Evolutionary conservation across 2,888 invertebrate species (phyloP).

Genomic region (Choreutis nemorana): DNA sequence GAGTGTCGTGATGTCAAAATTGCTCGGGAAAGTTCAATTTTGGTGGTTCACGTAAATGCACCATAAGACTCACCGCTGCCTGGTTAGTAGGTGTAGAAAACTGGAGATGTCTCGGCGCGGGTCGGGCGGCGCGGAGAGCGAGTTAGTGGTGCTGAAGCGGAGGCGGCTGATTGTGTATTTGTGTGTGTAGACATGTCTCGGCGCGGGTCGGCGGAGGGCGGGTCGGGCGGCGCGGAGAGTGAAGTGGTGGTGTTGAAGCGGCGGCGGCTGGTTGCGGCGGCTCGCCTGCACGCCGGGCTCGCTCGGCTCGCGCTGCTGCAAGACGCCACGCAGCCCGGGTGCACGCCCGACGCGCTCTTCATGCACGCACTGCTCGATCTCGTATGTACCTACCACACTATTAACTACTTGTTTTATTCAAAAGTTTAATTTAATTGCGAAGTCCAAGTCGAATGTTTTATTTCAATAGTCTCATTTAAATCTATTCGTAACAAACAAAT

Average conservation of each 20-base stretch:
- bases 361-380: constrained; percentile 93
- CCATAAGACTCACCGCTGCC: too few relatives aligned
- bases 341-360: constrained; percentile 95
- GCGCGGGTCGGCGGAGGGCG: constrained; percentile 83
- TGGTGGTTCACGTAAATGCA: too few relatives aligned
- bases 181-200: constrained; percentile 70
- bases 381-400: constrained; percentile 66
- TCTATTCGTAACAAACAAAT: too few relatives aligned
- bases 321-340: constrained; percentile 95
- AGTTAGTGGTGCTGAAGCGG: constrained; percentile 88
- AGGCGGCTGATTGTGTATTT: constrained; percentile 79
- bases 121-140: constrained; percentile 77
- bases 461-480: background rate
- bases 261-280: constrained; percentile 81
- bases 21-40: too few relatives aligned
- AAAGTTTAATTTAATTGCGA: too few relatives aligned
- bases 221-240: constrained; percentile 75
- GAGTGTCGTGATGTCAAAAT: too few relatives aligned
- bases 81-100: too few relatives aligned
- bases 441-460: background rate
- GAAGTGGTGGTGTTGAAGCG: constrained; percentile 91
- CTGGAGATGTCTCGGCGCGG: constrained; percentile 76
- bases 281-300: constrained; percentile 87
- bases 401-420: too few relatives aligned
- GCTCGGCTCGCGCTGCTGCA: constrained; percentile 88